phyloP scores from a whole-genome alignment of 2,888 invertebrate genomes.

The Phragmatobia fuliginosa region DNA sequence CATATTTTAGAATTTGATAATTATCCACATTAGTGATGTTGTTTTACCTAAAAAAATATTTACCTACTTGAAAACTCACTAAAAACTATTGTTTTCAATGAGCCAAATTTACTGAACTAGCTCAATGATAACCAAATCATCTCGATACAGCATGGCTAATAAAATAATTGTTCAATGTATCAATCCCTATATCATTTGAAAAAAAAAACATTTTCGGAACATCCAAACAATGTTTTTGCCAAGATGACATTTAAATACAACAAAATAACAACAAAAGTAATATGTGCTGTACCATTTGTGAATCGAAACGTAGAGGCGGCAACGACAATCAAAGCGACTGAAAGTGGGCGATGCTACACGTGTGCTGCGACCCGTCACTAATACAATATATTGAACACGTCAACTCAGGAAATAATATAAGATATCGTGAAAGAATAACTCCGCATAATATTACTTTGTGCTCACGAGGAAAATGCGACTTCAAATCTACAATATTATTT shows the following conservation, averaged over 20 bases:
- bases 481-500: slow-evolving; percentile 14
- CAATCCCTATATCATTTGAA: too few species aligned
- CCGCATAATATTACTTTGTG: slow-evolving; percentile 11
- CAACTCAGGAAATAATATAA: slow-evolving; percentile 55
- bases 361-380: slow-evolving; percentile 70
- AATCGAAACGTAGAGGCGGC: slow-evolving; percentile 40
- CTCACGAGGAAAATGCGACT: slow-evolving; percentile 12
- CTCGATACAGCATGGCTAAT: too few species aligned
- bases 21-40: too few species aligned
- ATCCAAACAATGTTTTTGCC: not conserved
- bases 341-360: slow-evolving; percentile 57
- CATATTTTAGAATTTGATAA: not conserved
- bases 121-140: too few species aligned
- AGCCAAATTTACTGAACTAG: too few species aligned
- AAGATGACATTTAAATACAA: slow-evolving; percentile 22
- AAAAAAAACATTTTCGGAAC: too few species aligned
- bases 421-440: slow-evolving; percentile 41
- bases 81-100: too few species aligned
- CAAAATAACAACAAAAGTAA: slow-evolving; percentile 35
- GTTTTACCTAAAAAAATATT: too few species aligned
- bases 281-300: slow-evolving; percentile 36
- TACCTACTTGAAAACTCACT: too few species aligned
- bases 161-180: too few species aligned
- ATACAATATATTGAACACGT: slow-evolving; percentile 73
- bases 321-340: slow-evolving; percentile 58